A percentile compares a stretch with the other conserved stretches of the same genome.
Evolutionary conservation across 64 coral and sea anemone genomes (phyloP).

Genomic region (Montipora efflorescens): DNA sequence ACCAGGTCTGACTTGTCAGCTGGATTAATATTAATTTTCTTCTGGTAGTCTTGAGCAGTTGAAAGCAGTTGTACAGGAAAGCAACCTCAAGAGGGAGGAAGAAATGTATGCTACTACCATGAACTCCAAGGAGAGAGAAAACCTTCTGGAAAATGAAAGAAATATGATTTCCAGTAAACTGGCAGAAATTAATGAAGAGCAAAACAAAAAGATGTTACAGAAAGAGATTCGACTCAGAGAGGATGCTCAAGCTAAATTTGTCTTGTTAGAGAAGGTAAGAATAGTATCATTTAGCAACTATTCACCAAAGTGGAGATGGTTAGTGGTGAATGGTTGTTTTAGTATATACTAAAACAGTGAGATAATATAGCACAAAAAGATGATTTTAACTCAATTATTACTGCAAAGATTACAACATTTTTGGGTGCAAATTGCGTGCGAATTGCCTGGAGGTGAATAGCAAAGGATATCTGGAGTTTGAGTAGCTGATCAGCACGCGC

Average conservation of each 20-base stretch:
- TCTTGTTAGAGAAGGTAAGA: conserved; percentile 81
- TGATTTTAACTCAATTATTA: too few species aligned
- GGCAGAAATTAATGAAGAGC: conserved; percentile 94
- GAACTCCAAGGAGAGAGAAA: conserved; percentile 85
- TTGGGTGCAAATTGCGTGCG: too few species aligned
- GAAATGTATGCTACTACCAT: conserved; percentile 73
- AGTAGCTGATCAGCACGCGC: too few species aligned
- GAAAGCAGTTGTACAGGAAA: conserved; percentile 75
- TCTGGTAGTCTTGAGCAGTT: conserved; percentile 77
- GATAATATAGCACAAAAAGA: too few species aligned
- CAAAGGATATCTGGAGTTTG: too few species aligned
- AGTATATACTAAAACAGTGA: too few species aligned
- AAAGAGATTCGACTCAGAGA: conserved; percentile 93
- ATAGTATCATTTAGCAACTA: not conserved
- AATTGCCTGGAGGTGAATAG: too few species aligned
- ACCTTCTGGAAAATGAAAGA: conserved; percentile 76
- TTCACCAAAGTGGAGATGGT: too few species aligned
- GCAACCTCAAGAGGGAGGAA: conserved; percentile 81
- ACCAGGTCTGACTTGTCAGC: not conserved
- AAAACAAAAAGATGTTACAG: conserved; percentile 94
- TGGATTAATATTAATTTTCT: not conserved
- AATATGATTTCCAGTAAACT: conserved; percentile 84
- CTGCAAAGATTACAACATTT: too few species aligned
- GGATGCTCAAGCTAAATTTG: conserved; percentile 95
- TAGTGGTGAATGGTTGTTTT: too few species aligned